A percentile compares a stretch with the other conserved stretches of the same genome.
phyloP scores from a whole-genome alignment of 2,888 invertebrate species.

The Cremastinae sp. region DNA sequence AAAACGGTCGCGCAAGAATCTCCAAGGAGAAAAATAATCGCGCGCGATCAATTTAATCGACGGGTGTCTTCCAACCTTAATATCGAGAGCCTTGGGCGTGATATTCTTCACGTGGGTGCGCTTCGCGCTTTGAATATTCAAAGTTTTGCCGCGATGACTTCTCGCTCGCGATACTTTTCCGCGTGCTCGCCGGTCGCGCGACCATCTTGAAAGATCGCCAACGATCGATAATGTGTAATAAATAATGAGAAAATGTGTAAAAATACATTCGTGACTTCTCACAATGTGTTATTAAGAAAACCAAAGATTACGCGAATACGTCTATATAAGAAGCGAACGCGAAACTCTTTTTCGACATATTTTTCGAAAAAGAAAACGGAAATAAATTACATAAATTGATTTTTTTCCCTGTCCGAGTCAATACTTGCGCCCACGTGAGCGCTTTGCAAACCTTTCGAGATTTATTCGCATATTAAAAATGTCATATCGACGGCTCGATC shows the following conservation, averaged over 20 bases:
- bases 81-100: slow-evolving; percentile 61
- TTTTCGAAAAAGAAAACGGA: background rate
- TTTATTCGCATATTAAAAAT: slow-evolving; percentile 21
- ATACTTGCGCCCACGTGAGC: slow-evolving; percentile 13
- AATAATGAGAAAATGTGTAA: slow-evolving; percentile 72
- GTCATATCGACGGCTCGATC: slow-evolving; percentile 17
- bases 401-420: slow-evolving; percentile 4
- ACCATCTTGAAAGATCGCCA: slow-evolving; percentile 25
- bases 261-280: slow-evolving; percentile 66
- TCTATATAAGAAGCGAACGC: background rate
- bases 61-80: slow-evolving; percentile 63
- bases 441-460: background rate
- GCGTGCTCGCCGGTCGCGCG: background rate
- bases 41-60: slow-evolving; percentile 60
- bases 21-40: slow-evolving; percentile 56
- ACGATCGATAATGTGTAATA: slow-evolving; percentile 69
- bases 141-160: slow-evolving; percentile 62
- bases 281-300: too few species aligned
- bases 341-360: background rate
- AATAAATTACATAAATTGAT: background rate
- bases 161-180: slow-evolving; percentile 19
- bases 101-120: slow-evolving; percentile 72
- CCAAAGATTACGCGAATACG: too few species aligned
- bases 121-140: slow-evolving; percentile 74
- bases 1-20: background rate